A percentile compares a stretch with the other conserved stretches of the same genome.
phyloP scores from a whole-genome alignment of 2,888 invertebrate genomes.

The Sussaba pulchella region DNA sequence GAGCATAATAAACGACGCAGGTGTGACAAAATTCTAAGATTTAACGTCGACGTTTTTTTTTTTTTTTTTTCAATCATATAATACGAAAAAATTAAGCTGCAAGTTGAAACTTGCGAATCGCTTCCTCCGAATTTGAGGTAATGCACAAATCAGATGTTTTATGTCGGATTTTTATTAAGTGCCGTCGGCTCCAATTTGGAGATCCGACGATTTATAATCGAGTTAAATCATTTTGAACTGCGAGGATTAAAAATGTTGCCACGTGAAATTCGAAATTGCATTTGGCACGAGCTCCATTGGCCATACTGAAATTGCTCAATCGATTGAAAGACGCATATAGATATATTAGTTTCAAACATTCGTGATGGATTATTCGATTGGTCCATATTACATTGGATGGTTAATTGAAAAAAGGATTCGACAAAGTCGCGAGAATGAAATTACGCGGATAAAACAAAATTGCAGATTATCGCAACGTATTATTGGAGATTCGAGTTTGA shows the following conservation, averaged over 20 bases:
- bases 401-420: background rate
- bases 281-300: background rate
- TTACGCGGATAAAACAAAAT: background rate
- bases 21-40: too few relatives aligned
- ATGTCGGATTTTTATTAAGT: too few relatives aligned
- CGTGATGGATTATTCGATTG: background rate
- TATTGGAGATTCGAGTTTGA: slow-evolving; percentile 6
- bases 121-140: too few relatives aligned
- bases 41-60: too few relatives aligned
- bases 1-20: too few relatives aligned
- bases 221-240: background rate
- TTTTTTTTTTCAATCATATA: too few relatives aligned
- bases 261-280: background rate
- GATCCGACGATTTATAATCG: background rate
- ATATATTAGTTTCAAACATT: background rate
- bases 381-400: too few relatives aligned
- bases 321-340: background rate
- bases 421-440: background rate
- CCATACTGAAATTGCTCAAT: slow-evolving; percentile 12
- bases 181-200: too few relatives aligned
- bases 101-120: too few relatives aligned
- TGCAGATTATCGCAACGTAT: background rate
- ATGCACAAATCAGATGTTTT: too few relatives aligned
- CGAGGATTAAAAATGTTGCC: background rate
- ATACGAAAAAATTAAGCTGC: too few relatives aligned